Conservation (phyloP, 2,797 vertebrate species). For the Balearica regulorum region DNA sequence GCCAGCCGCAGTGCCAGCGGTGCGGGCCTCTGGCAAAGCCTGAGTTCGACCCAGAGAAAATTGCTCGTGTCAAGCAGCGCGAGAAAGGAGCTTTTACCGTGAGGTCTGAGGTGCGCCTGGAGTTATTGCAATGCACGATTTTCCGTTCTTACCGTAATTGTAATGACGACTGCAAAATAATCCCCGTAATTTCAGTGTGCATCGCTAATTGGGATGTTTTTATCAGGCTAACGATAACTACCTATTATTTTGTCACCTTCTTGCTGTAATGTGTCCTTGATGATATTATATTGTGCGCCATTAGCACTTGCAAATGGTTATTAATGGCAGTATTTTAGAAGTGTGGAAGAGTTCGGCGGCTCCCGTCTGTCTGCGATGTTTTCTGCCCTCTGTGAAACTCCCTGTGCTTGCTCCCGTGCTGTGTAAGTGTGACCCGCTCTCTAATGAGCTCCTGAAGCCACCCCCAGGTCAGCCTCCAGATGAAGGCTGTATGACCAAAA, state of each 20-base stretch:
- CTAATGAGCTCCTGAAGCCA: neutral
- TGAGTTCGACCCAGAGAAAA: rapidly evolving
- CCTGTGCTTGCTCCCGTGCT: rapidly evolving
- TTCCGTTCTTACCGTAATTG: neutral
- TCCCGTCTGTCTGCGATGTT: neutral
- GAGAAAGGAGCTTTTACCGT: rapidly evolving
- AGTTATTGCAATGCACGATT: neutral
- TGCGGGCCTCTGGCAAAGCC: neutral
- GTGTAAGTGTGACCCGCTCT: neutral
- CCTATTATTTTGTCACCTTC: conserved; percentile 29
- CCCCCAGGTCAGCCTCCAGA: neutral
- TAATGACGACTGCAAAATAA: neutral
- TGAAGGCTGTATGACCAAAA: neutral
- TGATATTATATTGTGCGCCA: neutral
- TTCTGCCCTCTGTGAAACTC: rapidly evolving
- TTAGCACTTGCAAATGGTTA: neutral
- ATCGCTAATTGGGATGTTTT: neutral
- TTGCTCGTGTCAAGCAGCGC: neutral
- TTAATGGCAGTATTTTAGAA: neutral
- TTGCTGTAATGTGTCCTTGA: neutral
- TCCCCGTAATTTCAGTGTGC: neutral
- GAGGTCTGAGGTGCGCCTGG: neutral
- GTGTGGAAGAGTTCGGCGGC: rapidly evolving
- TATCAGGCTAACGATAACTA: conserved; percentile 23
- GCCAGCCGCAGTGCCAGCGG: neutral